Percentiles rank a stretch among this genome's conserved stretches.
These are phyloP conservation scores for Saccopteryx bilineata DNA, from an alignment of 2,113 vertebrate genomes.

Conservation along the genomic window DNA sequence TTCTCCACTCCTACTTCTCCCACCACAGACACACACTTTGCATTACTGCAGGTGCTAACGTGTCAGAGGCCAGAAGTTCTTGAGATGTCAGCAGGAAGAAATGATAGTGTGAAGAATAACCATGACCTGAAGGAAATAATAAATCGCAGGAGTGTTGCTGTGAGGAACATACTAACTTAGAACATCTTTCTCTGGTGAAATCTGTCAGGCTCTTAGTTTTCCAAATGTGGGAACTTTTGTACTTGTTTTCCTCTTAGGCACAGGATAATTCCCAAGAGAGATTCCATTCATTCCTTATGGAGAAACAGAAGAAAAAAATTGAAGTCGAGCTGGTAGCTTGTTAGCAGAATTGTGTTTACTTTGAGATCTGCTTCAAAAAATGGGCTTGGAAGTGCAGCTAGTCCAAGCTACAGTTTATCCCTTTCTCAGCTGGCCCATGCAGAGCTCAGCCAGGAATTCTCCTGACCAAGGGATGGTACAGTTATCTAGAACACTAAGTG, in stretches of 20 bases:
- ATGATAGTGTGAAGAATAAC: neutral
- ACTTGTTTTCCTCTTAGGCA: slow-evolving; percentile 70
- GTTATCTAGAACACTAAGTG: neutral
- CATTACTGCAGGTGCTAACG: neutral
- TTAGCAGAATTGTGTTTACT: slow-evolving; percentile 26
- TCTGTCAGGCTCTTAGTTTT: slow-evolving; percentile 57
- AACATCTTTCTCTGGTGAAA: slow-evolving; percentile 63
- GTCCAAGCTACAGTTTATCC: neutral
- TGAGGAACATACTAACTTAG: slow-evolving; percentile 34
- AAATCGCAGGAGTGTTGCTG: neutral
- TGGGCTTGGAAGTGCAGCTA: neutral
- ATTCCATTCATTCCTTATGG: slow-evolving; percentile 68
- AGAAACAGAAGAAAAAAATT: slow-evolving; percentile 58
- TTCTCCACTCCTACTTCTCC: neutral
- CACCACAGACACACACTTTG: neutral
- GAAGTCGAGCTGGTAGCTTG: slow-evolving; percentile 36
- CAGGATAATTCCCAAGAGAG: slow-evolving; percentile 71
- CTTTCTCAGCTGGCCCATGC: neutral
- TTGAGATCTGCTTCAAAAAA: slow-evolving; percentile 54
- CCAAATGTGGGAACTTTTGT: slow-evolving; percentile 77
- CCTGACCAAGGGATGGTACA: neutral
- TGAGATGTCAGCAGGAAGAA: slow-evolving; percentile 49
- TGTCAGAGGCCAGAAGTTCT: slow-evolving; percentile 45
- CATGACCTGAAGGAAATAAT: slow-evolving; percentile 59
- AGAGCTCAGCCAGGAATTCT: neutral